Evolutionary conservation across 2,797 vertebrate species (phyloP).

Genomic region (Nannoperca australis): DNA sequence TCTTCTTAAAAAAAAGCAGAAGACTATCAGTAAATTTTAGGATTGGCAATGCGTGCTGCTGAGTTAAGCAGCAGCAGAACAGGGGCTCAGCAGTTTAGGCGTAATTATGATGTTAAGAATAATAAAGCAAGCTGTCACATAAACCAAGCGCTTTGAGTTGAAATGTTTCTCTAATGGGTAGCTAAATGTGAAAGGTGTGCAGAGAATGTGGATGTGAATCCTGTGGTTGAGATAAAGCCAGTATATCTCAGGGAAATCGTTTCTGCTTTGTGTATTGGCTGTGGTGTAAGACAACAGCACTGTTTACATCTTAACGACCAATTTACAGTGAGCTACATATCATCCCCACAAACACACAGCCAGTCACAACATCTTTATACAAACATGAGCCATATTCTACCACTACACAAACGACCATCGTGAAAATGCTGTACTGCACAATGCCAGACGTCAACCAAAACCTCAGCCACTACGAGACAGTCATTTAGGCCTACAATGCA

Average conservation of each 20-base stretch:
- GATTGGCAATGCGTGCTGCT: neutral
- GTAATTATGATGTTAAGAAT: slow-evolving; percentile 13
- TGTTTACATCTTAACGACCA: neutral
- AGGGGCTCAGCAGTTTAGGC: slow-evolving; percentile 18
- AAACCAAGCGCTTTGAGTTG: neutral
- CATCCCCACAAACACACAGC: neutral
- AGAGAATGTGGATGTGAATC: neutral
- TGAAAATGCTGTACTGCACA: neutral
- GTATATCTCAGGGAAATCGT: slow-evolving; percentile 2
- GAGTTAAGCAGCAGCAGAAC: slow-evolving; percentile 3
- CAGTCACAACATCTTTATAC: neutral
- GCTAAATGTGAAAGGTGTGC: neutral
- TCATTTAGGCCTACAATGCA: neutral
- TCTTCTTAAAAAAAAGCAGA: slow-evolving; percentile 12
- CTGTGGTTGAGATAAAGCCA: neutral
- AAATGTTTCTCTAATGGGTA: neutral
- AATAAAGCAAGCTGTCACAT: slow-evolving; percentile 26
- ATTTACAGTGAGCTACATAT: slow-evolving; percentile 1
- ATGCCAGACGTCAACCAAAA: neutral
- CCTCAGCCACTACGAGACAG: too few relatives aligned
- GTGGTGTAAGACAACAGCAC: neutral
- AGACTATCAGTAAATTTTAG: slow-evolving; percentile 11
- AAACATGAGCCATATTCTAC: neutral
- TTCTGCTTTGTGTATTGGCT: neutral
- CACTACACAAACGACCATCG: neutral